These are phyloP conservation scores for Cyrtodaria siliqua DNA, from an alignment of 2,888 invertebrate species.

Conservation along the genomic window DNA sequence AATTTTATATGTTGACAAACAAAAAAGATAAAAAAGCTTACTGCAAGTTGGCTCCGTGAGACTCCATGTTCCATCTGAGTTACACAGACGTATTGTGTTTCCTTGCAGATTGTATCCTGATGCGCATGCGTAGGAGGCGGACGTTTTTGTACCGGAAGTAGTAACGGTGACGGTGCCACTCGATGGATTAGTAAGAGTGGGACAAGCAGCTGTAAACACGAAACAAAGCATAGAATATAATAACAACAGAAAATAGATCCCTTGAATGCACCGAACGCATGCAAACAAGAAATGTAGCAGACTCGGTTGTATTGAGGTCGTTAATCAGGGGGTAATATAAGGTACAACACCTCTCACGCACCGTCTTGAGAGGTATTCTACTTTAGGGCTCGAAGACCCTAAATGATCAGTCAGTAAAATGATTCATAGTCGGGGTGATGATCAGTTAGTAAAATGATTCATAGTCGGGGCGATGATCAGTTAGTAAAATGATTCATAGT, in stretches of 20 bases:
- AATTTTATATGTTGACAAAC: no score
- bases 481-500: no score
- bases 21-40: constrained; percentile 18
- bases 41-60: constrained; percentile 45
- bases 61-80: constrained; percentile 51
- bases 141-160: constrained; percentile 42
- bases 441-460: no score
- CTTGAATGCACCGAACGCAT: not conserved
- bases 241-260: not conserved
- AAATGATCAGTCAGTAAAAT: no score
- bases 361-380: no score
- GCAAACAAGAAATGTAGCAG: no score
- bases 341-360: not conserved
- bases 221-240: no score
- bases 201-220: constrained; percentile 39
- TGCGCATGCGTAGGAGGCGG: constrained; percentile 42
- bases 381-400: no score
- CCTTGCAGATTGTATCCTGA: constrained; percentile 44
- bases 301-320: no score
- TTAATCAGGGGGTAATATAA: no score
- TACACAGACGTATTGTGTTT: constrained; percentile 42
- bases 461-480: no score
- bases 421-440: no score
- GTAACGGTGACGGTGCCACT: constrained; percentile 45
- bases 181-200: constrained; percentile 20